Base-by-base conservation (phyloP, 2,888 invertebrate genomes). In the Limenitis camilla region DNA sequence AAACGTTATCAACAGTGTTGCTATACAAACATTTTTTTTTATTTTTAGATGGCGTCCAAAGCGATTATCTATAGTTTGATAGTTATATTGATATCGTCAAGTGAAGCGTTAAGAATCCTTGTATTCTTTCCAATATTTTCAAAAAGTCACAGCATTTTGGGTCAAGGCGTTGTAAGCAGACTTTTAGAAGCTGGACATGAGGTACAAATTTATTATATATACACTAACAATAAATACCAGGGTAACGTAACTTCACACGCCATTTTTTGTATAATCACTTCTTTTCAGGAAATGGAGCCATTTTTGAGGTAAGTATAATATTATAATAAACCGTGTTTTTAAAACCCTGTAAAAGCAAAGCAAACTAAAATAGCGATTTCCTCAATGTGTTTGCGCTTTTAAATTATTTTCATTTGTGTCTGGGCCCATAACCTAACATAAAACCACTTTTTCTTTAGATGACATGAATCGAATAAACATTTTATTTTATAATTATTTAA, bases 151-250 rank as follows among this genome's bases (percentile, higher is more conserved):
- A 67, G 69, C 38, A 72, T 72, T 11, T 53, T 81, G 9, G 79
- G 79, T 0, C 67, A 74, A 47, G 76, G 77, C 3, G 59, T 79
- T 0, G 75, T 69, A 1, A 67, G 66, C 27, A 63, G 71, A 35
- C 55, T 80, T 4, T 58, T 78, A n/a, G 66, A 69, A 48, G 76
- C 73, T 48, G 77, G 76, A 0, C 79, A 80, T 62, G 77, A 80
- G 68, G 78, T 77, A 55, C 7, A 28, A 19, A 19, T 19, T 19
- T 3, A 19, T 19, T 19, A 19, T 3, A 3, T 19, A 19, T 1
- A 55, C 45, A 6, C 2, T 32, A 19, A 8, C 43, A 10, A 6
- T 40, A 39, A 40, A 19, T 27, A 29, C 27, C 7, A 3, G 9
- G 7, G 33, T 33, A 33, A 33, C 33, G 2, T 9, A 33, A 33